These are phyloP conservation scores for Artemisiospiza belli DNA, from an alignment of 2,113 vertebrate species.

Conservation along the genomic window DNA sequence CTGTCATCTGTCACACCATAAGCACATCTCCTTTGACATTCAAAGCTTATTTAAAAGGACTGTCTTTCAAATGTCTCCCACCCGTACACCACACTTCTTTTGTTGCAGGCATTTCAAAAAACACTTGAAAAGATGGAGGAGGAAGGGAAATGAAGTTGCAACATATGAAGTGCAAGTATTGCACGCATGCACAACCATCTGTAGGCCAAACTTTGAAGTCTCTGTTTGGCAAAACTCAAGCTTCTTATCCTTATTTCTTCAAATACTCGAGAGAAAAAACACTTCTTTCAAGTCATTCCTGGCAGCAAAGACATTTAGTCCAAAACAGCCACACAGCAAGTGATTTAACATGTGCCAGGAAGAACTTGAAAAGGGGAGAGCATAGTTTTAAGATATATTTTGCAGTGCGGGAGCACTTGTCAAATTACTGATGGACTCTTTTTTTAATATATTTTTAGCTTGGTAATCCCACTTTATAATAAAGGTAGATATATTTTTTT, in stretches of 20 bases:
- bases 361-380: neutral
- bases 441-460: neutral
- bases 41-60: neutral
- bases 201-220: slow-evolving; percentile 19
- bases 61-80: neutral
- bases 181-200: neutral
- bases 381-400: neutral
- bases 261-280: neutral
- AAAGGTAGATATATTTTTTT: neutral
- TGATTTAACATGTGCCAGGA: neutral
- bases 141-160: neutral
- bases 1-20: slow-evolving; percentile 1
- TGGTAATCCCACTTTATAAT: neutral
- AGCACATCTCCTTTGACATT: neutral
- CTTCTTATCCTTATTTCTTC: neutral
- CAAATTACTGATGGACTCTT: neutral
- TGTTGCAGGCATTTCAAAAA: neutral
- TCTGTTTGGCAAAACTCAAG: neutral
- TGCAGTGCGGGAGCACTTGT: neutral
- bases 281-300: neutral
- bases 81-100: neutral
- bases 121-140: neutral
- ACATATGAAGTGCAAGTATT: neutral
- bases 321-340: neutral
- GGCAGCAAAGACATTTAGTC: neutral